A percentile compares a stretch with the other conserved stretches of the same genome.
These are phyloP conservation scores for Phengaris alcon DNA, from an alignment of 2,888 invertebrate genomes.

Conservation along the genomic window DNA sequence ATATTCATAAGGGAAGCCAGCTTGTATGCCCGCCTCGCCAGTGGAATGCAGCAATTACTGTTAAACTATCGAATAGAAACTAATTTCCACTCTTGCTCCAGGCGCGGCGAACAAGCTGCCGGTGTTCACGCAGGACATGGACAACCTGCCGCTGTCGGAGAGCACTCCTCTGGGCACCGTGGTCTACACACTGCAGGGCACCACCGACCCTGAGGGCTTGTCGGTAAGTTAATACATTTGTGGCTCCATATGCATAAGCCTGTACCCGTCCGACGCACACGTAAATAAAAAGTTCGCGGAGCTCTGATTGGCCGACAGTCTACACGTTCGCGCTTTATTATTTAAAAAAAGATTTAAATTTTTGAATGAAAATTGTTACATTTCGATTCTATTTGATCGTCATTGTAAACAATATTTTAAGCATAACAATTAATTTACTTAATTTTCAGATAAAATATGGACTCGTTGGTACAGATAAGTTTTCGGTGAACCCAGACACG, in stretches of 20 bases:
- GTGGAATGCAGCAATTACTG: no score
- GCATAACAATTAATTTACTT: conserved; percentile 3
- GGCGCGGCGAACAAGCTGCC: conserved; percentile 82
- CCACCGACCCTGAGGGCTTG: conserved; percentile 88
- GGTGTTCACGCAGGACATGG: conserved; percentile 86
- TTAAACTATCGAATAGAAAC: no score
- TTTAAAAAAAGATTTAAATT: no score
- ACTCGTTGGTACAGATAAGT: conserved; percentile 89
- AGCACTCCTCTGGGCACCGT: conserved; percentile 87
- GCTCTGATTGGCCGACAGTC: no score
- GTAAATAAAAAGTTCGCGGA: no score
- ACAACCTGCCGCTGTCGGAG: conserved; percentile 88
- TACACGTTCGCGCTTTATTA: no score
- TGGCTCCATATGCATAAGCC: not conserved
- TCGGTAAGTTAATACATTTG: conserved; percentile 69
- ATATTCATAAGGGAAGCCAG: no score
- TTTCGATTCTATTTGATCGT: no score
- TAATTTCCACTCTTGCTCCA: conserved; percentile 33
- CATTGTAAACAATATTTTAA: not conserved
- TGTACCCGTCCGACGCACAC: not conserved
- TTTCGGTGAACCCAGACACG: conserved; percentile 86
- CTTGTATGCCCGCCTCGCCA: no score
- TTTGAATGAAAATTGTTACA: no score
- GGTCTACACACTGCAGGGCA: conserved; percentile 87
- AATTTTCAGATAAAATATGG: conserved; percentile 80